These are phyloP conservation scores for Leucophenga montana DNA, from an alignment of 2,888 invertebrate genomes.

Conservation along the genomic window DNA sequence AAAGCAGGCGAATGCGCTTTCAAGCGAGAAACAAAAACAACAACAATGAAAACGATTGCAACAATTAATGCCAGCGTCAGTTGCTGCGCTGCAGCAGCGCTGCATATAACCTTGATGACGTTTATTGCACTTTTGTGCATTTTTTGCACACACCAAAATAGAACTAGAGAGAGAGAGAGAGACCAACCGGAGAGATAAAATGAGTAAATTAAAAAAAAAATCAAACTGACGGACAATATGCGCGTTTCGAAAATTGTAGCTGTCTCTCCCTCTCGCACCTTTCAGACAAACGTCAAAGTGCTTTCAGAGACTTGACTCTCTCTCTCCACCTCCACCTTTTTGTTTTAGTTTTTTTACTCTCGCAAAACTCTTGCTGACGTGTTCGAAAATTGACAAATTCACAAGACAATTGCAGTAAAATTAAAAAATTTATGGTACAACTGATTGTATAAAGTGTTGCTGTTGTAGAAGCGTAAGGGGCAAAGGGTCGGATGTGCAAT, in stretches of 20 bases:
- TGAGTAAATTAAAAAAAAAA: too few relatives aligned
- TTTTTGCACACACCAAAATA: slow-evolving; percentile 56
- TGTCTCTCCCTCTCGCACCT: slow-evolving; percentile 14
- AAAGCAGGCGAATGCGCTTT: slow-evolving; percentile 34
- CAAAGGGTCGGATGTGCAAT: too few relatives aligned
- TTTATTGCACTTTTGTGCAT: slow-evolving; percentile 69
- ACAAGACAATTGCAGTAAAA: too few relatives aligned
- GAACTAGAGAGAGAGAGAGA: slow-evolving; percentile 42
- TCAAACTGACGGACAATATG: too few relatives aligned
- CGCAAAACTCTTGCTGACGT: too few relatives aligned
- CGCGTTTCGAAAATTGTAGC: too few relatives aligned
- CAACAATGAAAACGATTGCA: slow-evolving; percentile 10
- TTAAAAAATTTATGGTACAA: too few relatives aligned
- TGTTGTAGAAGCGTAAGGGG: too few relatives aligned
- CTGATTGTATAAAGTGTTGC: too few relatives aligned
- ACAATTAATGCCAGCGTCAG: slow-evolving; percentile 17
- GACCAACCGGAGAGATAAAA: not conserved
- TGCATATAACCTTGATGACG: slow-evolving; percentile 69
- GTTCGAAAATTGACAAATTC: too few relatives aligned
- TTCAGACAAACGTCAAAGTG: slow-evolving; percentile 44
- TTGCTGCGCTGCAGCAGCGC: slow-evolving; percentile 36
- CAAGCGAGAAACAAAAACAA: slow-evolving; percentile 21
- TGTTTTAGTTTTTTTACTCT: too few relatives aligned
- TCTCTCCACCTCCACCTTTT: too few relatives aligned
- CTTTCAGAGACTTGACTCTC: not conserved